Base-by-base conservation (phyloP, 2,888 invertebrate genomes). In the Yponomeuta evonymella region DNA sequence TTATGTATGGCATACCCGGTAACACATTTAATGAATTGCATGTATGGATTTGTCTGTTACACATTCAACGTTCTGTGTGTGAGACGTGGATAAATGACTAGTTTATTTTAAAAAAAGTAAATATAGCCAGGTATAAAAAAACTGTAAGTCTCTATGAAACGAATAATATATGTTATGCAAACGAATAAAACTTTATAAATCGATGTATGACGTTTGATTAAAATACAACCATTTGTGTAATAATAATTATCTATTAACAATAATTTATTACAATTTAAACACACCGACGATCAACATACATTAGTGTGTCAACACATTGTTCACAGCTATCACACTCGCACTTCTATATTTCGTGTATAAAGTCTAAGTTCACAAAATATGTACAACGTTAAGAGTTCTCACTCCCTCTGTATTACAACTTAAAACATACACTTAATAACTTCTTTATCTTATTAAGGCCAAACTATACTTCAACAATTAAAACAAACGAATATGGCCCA, bases 171-270 rank as follows among this genome's bases (percentile, higher is more conserved):
- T 15, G 15, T 15, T 58, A 15, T 15, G 51, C 15, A 12, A 58
- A 8, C 15, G 15, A 58, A 58, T 58, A 58, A 15, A 58, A 58
- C 12, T 15, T 58, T 58, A 4, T 4, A 58, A 58, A 15, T 58
- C 0, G 12, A 58, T 15, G 5, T 58, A 1, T 12, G 51, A 15
- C 15, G 12, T 58, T 58, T 58, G 15, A 58, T 15, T 58, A 15
- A 58, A 58, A 58, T 58, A 15, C 12, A 58, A 12, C 15, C 3
- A 4, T 58, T 58, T 58, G 51, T 58, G 15, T 15, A 58, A 58
- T 58, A 58, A 58, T 58, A 58, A 86, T 87, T 83, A 89, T 91
- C 86, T 92, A 91, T 90, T 91, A 90, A 91, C 90, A 90, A 90
- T 90, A 90, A 89, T 88, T 89, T 88, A 89, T 89, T 88, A 80